Evolutionary conservation across 2,888 invertebrate genomes (phyloP), one percentile per base, ranked within the genome.

Genomic region (Sphaerophoria taeniata): DNA sequence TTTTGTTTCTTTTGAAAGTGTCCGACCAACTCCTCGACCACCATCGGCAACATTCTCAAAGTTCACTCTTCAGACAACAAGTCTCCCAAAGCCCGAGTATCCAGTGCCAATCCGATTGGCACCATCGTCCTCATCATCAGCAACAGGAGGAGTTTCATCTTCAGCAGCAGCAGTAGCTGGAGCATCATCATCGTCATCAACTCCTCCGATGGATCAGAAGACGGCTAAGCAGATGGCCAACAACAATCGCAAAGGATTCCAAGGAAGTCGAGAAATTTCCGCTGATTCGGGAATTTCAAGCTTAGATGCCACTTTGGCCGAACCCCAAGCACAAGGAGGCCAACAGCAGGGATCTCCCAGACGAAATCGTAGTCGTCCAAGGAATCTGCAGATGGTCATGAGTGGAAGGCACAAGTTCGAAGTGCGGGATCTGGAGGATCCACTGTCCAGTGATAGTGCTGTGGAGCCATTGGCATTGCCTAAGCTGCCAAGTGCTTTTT

Each of bases 311-410:
- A 91, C 91, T 7, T 81, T 90, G 47, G 88, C 88, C 43, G 90
- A 90, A 60, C 88, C 88, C 89, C 90, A 36, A 84, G 79, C 88
- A 89, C 90, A 36, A 83, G 77, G 65, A 87, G 85, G 1, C 87
- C 89, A 65, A 65, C 16, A 83, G 2, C n/a, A n/a, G n/a, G 81
- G 76, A 74, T 91, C 92, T 33, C 91, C 91, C 9, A 89, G 90
- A 70, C 89, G 91, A 0, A 91, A 90, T 75, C 92, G 93, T 61
- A 91, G 90, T 76, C 94, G 95, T 82, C 95, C 95, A 0, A 93
- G 96, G 65, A 95, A 95, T 90, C 92, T 96, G 53, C 95, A 96
- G 91, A 95, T 96, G 94, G 94, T 96, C 45, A 94, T 96, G 92
- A 94, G 93, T 51, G 95, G 95, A 58, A 93, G 95, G 0, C 95